These are phyloP conservation scores for Perca schrenkii DNA, from an alignment of 2,113 vertebrate genomes.

Conservation along the genomic window DNA sequence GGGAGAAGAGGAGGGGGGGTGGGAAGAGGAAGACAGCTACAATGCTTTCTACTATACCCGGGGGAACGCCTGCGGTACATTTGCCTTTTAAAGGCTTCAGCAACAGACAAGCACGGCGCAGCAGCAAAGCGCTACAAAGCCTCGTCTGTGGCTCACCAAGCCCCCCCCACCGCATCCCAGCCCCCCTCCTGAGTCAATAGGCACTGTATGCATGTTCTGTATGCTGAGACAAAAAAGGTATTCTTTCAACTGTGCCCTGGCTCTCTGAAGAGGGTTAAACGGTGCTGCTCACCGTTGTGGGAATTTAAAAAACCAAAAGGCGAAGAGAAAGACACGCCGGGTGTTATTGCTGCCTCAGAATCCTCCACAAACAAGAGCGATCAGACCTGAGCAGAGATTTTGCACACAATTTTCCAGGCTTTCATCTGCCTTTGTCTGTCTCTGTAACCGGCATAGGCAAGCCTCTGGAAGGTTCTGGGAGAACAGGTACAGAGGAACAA, in stretches of 20 bases:
- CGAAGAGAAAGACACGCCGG: conserved; percentile 44
- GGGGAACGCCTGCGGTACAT: conserved; percentile 82
- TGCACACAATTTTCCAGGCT: conserved; percentile 69
- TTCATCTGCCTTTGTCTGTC: conserved; percentile 72
- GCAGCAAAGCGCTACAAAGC: conserved; percentile 78
- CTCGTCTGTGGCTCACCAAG: conserved; percentile 65
- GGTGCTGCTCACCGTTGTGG: conserved; percentile 65
- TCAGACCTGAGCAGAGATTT: conserved; percentile 67
- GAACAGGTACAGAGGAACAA: conserved; percentile 71
- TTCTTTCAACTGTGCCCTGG: conserved; percentile 74
- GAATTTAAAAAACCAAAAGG: conserved; percentile 75
- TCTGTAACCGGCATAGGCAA: conserved; percentile 58
- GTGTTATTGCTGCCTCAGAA: conserved; percentile 64
- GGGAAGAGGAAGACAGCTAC: conserved; percentile 76
- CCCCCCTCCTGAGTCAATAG: conserved; percentile 73
- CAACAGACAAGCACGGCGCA: conserved; percentile 73
- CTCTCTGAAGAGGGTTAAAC: conserved; percentile 81
- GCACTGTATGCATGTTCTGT: conserved; percentile 77
- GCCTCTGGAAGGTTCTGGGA: conserved; percentile 63
- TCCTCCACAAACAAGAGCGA: conserved; percentile 65
- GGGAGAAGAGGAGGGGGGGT: conserved; percentile 11
- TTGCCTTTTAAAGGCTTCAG: conserved; percentile 83
- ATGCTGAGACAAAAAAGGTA: conserved; percentile 73
- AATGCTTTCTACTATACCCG: conserved; percentile 76
- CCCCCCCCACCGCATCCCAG: conserved; percentile 32